Evolutionary conservation across 2,113 vertebrate genomes (phyloP), one percentile per base, ranked within the genome.

Genomic region (Castor canadensis): DNA sequence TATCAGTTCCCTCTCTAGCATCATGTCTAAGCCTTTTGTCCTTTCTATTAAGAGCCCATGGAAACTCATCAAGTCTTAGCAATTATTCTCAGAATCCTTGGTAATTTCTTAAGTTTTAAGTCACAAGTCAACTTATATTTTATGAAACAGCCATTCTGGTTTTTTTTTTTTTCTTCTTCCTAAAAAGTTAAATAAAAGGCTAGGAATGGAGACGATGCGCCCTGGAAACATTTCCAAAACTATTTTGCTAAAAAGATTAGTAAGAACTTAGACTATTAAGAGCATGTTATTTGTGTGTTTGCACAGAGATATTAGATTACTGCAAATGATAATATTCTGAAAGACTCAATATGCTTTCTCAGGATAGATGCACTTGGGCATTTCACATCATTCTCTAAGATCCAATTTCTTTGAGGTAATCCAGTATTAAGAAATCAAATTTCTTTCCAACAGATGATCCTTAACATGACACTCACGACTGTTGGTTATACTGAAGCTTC

Each of bases 201-300:
- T 72, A 92, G 38, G 13, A 95, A 93, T 87, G 26, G 62, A 89
- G 93, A 96, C 89, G 52, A 93, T 72, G 26, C 91, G 22, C 58
- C 35, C 52, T 97, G 47, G 38, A 80, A 93, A 91, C 60, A 94
- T 54, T 80, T 80, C 22, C 47, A 91, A 89, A 96, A 95, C 94
- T 91, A 83, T 47, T 96, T 87, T 91, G 69, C 84, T 91, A 96
- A 35, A 64, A 95, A 97, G 47, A 94, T 15, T 2, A 97, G 0
- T 79, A 94, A 93, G 64, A 92, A 95, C 83, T 79, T 95, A 20
- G 77, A 91, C 79, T 94, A 75, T 75, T 88, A 95, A 96, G 19
- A 95, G 24, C 80, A 93, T 80, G 7, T 66, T 54, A 79, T 8
- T 47, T 69, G 6, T 77, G 43, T 77, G 16, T 83, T 52, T 96